A percentile compares a stretch with the other conserved stretches of the same genome.
These are phyloP conservation scores for Aphelinus certus DNA, from an alignment of 1,140 invertebrate genomes.

Conservation along the genomic window DNA sequence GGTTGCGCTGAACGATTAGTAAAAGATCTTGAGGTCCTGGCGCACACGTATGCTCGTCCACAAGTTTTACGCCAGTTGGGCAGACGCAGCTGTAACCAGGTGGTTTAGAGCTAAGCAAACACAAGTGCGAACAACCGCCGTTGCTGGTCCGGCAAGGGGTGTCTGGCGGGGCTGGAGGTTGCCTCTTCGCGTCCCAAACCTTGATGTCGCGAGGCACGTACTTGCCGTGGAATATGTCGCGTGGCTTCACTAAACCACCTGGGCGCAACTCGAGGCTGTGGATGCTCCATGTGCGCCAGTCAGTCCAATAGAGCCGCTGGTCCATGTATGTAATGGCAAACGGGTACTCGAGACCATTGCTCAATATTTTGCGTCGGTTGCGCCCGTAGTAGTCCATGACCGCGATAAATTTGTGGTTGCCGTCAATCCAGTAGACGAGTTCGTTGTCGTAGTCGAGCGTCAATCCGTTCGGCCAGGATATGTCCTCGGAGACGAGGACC, in stretches of 20 bases:
- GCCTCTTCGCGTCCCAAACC: slow-evolving; percentile 79
- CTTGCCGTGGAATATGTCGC: slow-evolving; percentile 74
- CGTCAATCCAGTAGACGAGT: slow-evolving; percentile 88
- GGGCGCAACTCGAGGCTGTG: slow-evolving; percentile 64
- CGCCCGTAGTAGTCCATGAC: slow-evolving; percentile 86
- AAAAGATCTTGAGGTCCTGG: slow-evolving; percentile 83
- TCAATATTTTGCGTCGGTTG: slow-evolving; percentile 75
- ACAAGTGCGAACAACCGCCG: slow-evolving; percentile 91
- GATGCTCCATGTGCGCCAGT: slow-evolving; percentile 83
- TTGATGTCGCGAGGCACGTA: slow-evolving; percentile 82
- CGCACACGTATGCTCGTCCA: slow-evolving; percentile 76
- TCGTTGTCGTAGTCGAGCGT: slow-evolving; percentile 83
- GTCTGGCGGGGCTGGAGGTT: slow-evolving; percentile 73
- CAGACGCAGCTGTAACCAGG: slow-evolving; percentile 85
- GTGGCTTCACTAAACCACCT: slow-evolving; percentile 51
- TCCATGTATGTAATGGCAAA: slow-evolving; percentile 84
- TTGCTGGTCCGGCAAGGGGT: slow-evolving; percentile 82
- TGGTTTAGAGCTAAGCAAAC: slow-evolving; percentile 77
- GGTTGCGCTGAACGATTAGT: slow-evolving; percentile 83
- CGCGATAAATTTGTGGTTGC: slow-evolving; percentile 78
- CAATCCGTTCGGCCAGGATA: slow-evolving; percentile 91
- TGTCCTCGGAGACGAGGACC: slow-evolving; percentile 83
- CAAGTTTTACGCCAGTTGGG: slow-evolving; percentile 87
- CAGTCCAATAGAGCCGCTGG: slow-evolving; percentile 92
- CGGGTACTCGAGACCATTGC: slow-evolving; percentile 81